Evolutionary conservation across 2,797 vertebrate genomes (phyloP).

Genomic region (Takifugu ocellatus): DNA sequence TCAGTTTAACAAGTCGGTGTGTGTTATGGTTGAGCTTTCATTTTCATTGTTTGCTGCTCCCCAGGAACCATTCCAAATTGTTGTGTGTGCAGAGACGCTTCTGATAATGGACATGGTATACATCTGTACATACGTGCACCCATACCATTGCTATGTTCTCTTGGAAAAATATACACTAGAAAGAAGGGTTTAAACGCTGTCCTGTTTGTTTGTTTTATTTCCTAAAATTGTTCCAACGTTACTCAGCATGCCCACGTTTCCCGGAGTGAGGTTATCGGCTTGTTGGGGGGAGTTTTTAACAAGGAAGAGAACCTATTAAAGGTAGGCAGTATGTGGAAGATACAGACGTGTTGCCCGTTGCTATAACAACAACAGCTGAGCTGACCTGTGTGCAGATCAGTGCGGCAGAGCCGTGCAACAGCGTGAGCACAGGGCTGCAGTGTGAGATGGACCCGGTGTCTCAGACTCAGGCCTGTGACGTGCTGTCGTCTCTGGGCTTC

Average conservation of each 20-base stretch:
- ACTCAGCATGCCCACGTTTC: conserved; percentile 93
- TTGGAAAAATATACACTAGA: too few species aligned
- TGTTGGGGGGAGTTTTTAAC: conserved; percentile 88
- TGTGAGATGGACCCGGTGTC: conserved; percentile 98
- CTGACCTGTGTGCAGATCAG: conserved; percentile 72
- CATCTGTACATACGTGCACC: background rate
- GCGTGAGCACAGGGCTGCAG: conserved; percentile 93
- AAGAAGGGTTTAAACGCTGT: background rate
- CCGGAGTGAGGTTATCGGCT: conserved; percentile 92
- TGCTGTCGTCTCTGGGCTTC: conserved; percentile 82
- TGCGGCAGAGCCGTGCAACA: conserved; percentile 92
- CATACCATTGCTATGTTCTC: background rate
- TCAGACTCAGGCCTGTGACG: conserved; percentile 92
- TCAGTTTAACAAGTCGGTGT: background rate
- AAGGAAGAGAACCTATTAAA: conserved; percentile 82
- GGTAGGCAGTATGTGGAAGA: conserved; percentile 65
- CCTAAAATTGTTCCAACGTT: background rate
- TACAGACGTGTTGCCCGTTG: background rate
- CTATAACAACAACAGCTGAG: background rate
- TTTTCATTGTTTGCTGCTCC: conserved; percentile 19
- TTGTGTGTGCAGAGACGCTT: conserved; percentile 90
- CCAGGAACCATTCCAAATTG: conserved; percentile 92
- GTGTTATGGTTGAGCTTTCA: background rate
- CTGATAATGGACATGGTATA: conserved; percentile 96
- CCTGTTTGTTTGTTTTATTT: background rate